Evolutionary conservation across 2,113 vertebrate species (phyloP).

Genomic region (Sorex fumeus): DNA sequence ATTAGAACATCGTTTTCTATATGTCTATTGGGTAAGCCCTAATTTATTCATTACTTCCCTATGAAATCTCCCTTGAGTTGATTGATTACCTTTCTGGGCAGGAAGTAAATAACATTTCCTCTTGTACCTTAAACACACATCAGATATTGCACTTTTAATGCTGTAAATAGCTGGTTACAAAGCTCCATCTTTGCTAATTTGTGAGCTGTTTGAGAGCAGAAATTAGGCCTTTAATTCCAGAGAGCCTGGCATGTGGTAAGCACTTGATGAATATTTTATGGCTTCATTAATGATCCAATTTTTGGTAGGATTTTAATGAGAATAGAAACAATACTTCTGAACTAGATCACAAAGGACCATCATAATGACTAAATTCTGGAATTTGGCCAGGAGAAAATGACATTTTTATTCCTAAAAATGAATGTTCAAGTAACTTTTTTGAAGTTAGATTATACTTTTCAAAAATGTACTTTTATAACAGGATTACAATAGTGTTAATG

Average conservation of each 20-base stretch:
- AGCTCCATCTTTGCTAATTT: constrained; percentile 9
- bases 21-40: constrained; percentile 3
- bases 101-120: neutral
- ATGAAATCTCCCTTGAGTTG: neutral
- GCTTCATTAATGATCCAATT: constrained; percentile 13
- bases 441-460: constrained; percentile 31
- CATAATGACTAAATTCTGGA: neutral
- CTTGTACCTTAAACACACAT: neutral
- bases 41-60: neutral
- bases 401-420: constrained; percentile 46
- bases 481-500: no score
- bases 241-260: neutral
- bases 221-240: neutral
- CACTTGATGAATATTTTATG: constrained; percentile 33
- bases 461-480: no score
- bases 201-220: constrained; percentile 1
- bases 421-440: constrained; percentile 22
- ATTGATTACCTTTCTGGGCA: neutral
- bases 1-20: neutral
- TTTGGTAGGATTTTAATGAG: constrained; percentile 46
- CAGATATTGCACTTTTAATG: neutral
- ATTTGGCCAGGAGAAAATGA: neutral
- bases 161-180: neutral
- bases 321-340: neutral
- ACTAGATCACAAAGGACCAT: neutral